Conservation (phyloP, 2,113 vertebrate species). For the Dipodomys merriami region DNA sequence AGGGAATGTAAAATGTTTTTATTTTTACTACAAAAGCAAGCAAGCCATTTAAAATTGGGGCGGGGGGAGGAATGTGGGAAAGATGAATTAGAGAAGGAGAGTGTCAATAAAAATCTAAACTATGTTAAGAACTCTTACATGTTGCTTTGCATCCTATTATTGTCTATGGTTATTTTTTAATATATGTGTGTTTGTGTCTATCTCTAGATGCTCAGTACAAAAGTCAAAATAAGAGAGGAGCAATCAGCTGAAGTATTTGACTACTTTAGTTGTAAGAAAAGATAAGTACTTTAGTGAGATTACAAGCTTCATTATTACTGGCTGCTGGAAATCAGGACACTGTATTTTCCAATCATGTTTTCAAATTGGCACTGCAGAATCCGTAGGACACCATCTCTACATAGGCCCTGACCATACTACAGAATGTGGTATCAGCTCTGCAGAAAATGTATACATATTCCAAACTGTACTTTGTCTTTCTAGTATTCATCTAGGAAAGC, state of each 20-base stretch:
- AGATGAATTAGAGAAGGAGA: background rate
- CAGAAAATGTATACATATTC: background rate
- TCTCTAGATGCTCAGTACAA: background rate
- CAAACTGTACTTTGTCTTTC: background rate
- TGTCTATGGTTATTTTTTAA: background rate
- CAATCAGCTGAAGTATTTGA: background rate
- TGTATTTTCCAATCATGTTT: background rate
- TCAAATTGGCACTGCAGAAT: background rate
- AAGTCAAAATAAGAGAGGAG: background rate
- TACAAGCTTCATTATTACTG: background rate
- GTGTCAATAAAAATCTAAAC: background rate
- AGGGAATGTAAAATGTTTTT: background rate
- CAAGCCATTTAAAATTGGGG: background rate
- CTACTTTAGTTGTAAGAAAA: background rate
- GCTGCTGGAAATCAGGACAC: background rate
- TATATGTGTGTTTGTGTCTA: background rate
- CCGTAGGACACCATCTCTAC: background rate
- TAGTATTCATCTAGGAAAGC: background rate
- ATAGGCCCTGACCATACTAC: background rate
- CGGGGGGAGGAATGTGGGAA: background rate
- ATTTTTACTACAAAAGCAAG: slow-evolving; percentile 26
- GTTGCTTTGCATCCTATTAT: background rate
- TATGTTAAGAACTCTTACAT: background rate
- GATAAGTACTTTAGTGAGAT: background rate
- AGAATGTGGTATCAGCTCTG: background rate